A percentile compares a stretch with the other conserved stretches of the same genome.
These are phyloP conservation scores for Gallinago stenura DNA, from an alignment of 2,797 vertebrate species.

Conservation along the genomic window DNA sequence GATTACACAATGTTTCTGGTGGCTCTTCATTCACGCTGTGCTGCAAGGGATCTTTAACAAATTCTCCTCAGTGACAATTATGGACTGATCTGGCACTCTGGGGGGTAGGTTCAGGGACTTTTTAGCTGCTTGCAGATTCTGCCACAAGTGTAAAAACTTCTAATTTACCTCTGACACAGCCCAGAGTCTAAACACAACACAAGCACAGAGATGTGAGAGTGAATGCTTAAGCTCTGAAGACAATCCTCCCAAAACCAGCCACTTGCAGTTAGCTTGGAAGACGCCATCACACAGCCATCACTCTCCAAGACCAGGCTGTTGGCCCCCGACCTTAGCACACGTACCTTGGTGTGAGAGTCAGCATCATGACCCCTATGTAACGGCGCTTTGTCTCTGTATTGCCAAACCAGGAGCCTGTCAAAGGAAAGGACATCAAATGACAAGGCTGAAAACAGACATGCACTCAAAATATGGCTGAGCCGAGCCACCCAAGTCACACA, in stretches of 20 bases:
- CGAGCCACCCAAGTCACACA: background rate
- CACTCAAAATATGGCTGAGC: background rate
- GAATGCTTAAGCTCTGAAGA: background rate
- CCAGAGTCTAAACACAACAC: background rate
- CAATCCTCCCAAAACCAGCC: background rate
- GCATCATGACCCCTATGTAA: conserved; percentile 97
- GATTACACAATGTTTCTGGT: background rate
- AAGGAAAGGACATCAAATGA: background rate
- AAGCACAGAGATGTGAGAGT: rapidly evolving
- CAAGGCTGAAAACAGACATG: rapidly evolving
- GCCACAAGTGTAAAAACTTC: background rate
- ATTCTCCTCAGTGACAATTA: background rate
- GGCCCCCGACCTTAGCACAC: background rate
- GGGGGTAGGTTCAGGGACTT: background rate
- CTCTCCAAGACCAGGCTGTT: background rate
- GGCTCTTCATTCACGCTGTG: background rate
- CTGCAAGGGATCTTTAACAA: background rate
- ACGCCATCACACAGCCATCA: background rate
- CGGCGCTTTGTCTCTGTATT: conserved; percentile 81
- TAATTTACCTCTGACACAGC: background rate
- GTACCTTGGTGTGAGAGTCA: conserved; percentile 92
- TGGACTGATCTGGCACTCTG: too few relatives aligned
- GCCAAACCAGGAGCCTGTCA: conserved; percentile 85
- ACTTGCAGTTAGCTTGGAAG: background rate
- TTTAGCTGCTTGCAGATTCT: background rate